phyloP scores from a whole-genome alignment of 1,140 invertebrate genomes.

The Pissodes strobi region DNA sequence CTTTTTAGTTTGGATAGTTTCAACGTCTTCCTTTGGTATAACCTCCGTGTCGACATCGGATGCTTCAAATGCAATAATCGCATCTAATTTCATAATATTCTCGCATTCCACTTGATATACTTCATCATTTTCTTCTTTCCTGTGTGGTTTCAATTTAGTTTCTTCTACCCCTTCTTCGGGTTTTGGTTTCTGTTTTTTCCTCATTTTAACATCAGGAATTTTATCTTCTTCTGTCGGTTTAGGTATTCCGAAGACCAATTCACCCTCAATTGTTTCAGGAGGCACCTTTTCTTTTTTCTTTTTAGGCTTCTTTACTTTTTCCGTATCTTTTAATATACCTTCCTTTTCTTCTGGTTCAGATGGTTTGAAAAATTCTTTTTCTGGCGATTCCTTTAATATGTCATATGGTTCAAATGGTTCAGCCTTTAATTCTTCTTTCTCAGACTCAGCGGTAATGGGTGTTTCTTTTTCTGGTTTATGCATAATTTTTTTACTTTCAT shows the following conservation, averaged over 20 bases:
- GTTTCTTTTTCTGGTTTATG: slow-evolving; percentile 50
- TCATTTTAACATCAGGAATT: slow-evolving; percentile 53
- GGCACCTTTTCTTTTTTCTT: slow-evolving; percentile 43
- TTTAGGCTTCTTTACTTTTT: slow-evolving; percentile 41
- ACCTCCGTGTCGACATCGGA: slow-evolving; percentile 38
- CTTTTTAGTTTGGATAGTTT: slow-evolving; percentile 41
- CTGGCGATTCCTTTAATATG: slow-evolving; percentile 44
- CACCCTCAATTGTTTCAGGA: slow-evolving; percentile 45
- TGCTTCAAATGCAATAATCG: slow-evolving; percentile 28
- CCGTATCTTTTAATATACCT: slow-evolving; percentile 34
- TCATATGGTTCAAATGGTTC: slow-evolving; percentile 52
- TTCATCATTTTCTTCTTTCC: slow-evolving; percentile 53
- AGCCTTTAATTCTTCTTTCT: slow-evolving; percentile 43
- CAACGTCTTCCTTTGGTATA: slow-evolving; percentile 42
- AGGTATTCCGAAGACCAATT: slow-evolving; percentile 38
- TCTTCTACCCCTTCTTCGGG: slow-evolving; percentile 59
- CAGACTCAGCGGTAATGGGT: too few relatives aligned
- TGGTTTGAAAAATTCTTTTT: slow-evolving; percentile 41
- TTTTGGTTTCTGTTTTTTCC: slow-evolving; percentile 60
- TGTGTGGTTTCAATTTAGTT: slow-evolving; percentile 61
- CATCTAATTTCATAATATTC: slow-evolving; percentile 24
- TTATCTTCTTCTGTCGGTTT: slow-evolving; percentile 48
- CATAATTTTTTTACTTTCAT: slow-evolving; percentile 46
- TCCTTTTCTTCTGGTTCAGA: slow-evolving; percentile 39
- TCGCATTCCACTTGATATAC: slow-evolving; percentile 31